Evolutionary conservation across 2,797 vertebrate genomes (phyloP).

Genomic region (Lithobates pipiens): DNA sequence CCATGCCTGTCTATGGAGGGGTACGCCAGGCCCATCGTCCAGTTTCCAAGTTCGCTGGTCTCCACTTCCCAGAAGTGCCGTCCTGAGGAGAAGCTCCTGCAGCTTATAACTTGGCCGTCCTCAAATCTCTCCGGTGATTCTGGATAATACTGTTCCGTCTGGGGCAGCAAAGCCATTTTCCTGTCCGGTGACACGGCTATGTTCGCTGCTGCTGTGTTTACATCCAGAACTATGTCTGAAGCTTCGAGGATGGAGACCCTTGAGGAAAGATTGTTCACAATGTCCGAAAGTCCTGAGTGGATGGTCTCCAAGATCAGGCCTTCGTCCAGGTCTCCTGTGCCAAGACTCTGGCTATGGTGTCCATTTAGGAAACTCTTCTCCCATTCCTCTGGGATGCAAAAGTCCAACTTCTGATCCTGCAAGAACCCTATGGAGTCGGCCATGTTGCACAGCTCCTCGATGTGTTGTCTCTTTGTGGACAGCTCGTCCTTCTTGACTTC

Average conservation of each 20-base stretch:
- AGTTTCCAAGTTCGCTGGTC: neutral
- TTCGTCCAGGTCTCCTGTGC: neutral
- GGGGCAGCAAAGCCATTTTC: neutral
- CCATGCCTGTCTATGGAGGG: neutral
- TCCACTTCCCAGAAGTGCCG: slow-evolving; percentile 29
- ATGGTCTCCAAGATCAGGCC: neutral
- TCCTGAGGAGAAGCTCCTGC: slow-evolving; percentile 7
- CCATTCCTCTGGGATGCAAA: neutral
- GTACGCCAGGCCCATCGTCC: slow-evolving; percentile 32
- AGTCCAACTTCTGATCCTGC: neutral
- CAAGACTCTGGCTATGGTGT: too few relatives aligned
- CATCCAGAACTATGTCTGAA: slow-evolving; percentile 14
- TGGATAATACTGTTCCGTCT: neutral
- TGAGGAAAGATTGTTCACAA: neutral
- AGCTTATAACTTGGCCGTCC: slow-evolving; percentile 15
- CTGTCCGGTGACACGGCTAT: neutral
- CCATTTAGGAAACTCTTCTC: neutral
- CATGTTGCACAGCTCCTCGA: slow-evolving; percentile 9
- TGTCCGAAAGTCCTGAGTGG: slow-evolving; percentile 5
- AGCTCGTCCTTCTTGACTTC: neutral
- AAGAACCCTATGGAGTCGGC: neutral
- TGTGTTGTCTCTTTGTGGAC: neutral
- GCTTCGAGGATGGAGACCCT: neutral
- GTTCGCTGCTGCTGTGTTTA: neutral
- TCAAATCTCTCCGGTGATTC: slow-evolving; percentile 2